A percentile compares a stretch with the other conserved stretches of the same genome.
These are phyloP conservation scores for Anser cygnoides DNA, from an alignment of 2,113 vertebrate species.

Conservation along the genomic window DNA sequence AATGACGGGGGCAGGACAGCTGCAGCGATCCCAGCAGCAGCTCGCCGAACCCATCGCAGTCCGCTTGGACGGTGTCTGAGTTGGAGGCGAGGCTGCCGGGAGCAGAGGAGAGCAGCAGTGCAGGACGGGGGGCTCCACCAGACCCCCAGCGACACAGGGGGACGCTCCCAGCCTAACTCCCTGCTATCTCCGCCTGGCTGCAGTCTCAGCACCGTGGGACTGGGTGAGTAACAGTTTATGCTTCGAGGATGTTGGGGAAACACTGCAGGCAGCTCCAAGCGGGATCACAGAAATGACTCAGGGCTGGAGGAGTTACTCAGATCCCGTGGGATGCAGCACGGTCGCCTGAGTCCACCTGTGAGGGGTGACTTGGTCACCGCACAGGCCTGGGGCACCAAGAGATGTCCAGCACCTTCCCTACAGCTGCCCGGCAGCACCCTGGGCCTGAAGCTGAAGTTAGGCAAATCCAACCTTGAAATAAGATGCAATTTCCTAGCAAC, in stretches of 20 bases:
- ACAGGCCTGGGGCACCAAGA: not conserved
- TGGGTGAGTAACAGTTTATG: not conserved
- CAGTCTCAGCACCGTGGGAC: fast-evolving
- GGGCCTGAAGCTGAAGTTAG: not conserved
- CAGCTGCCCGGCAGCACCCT: not conserved
- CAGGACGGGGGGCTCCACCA: not conserved
- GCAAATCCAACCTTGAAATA: not conserved
- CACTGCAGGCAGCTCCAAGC: fast-evolving
- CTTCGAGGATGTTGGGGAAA: fast-evolving
- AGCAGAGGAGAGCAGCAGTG: not conserved
- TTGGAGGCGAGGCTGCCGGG: fast-evolving
- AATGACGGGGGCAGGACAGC: not conserved
- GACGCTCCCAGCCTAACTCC: not conserved
- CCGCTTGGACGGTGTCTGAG: not conserved
- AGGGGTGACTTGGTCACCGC: not conserved
- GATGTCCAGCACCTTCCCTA: fast-evolving
- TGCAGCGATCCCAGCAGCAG: not conserved
- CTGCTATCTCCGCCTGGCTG: fast-evolving
- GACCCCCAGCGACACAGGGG: fast-evolving
- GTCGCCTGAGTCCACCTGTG: fast-evolving
- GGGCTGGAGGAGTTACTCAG: not conserved
- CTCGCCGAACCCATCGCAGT: not conserved
- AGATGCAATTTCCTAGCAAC: constrained; percentile 48
- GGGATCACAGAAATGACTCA: not conserved
- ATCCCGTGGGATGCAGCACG: not conserved